Percentiles rank a stretch among this genome's conserved stretches.
Conservation (phyloP, 1,140 invertebrate species). For the Prorops nasuta region DNA sequence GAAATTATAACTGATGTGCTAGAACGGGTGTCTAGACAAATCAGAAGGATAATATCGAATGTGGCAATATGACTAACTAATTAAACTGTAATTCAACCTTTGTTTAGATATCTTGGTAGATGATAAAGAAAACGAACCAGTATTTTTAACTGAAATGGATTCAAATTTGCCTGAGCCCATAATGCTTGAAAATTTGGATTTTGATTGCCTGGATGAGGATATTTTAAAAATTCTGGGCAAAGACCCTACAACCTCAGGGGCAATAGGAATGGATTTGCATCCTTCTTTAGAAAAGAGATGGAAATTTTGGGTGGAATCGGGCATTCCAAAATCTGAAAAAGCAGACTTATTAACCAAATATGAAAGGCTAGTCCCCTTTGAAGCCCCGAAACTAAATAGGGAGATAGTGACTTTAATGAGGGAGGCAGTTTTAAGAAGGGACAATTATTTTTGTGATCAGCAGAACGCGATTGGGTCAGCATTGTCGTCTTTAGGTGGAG, state of each 20-base stretch:
- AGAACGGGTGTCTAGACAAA: too few relatives aligned
- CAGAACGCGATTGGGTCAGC: slow-evolving; percentile 4
- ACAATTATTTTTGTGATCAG: slow-evolving; percentile 2
- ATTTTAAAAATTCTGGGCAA: slow-evolving; percentile 15
- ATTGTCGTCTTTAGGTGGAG: slow-evolving; percentile 1
- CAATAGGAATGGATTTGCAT: slow-evolving; percentile 10
- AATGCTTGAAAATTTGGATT: too few relatives aligned
- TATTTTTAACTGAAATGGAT: too few relatives aligned
- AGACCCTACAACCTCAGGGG: slow-evolving; percentile 13
- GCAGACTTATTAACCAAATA: slow-evolving; percentile 10
- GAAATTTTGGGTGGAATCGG: slow-evolving; percentile 11
- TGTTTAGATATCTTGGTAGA: too few relatives aligned
- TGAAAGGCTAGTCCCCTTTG: slow-evolving; percentile 2
- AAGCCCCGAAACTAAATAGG: slow-evolving; percentile 10
- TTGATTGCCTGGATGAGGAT: slow-evolving; percentile 1
- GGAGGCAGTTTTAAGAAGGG: slow-evolving; percentile 11
- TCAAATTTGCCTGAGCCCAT: too few relatives aligned
- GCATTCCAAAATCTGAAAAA: slow-evolving; percentile 7
- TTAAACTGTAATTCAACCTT: too few relatives aligned
- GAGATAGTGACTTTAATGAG: slow-evolving; percentile 4
- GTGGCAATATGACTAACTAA: too few relatives aligned
- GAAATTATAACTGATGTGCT: too few relatives aligned
- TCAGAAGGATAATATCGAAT: too few relatives aligned
- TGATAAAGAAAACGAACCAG: too few relatives aligned
- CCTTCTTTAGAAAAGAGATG: slow-evolving; percentile 8